Base-by-base conservation (phyloP, 2,888 invertebrate genomes). In the Oxytorus armatus region DNA sequence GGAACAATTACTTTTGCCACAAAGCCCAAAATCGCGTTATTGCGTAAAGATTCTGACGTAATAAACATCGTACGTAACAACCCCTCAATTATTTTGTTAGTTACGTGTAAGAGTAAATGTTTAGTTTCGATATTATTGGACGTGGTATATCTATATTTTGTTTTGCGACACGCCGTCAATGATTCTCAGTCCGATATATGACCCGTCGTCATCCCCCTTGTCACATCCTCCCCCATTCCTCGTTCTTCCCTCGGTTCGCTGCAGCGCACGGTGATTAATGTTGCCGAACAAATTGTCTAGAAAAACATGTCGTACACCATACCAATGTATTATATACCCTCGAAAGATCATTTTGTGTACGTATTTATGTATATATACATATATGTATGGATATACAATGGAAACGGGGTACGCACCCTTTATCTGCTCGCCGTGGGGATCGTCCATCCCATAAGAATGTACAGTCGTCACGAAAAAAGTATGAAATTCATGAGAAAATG, bases 241-340 rank as follows among this genome's bases (percentile, higher is more conserved):
- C 63, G 16, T 33, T 59, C 75, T 74, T 53, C 51, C n/a, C 66
- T 65, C 70, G 70, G 44, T 73, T 55, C 68, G 44, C 72, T 77
- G 53, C 72, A 70, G 68, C 80, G 70, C 87, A 83, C 86, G 87
- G 91, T 92, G 92, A 92, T 92, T 92, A 92, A 92, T 92, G 92
- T 92, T 90, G 90, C 91, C 90, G 92, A 92, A 92, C 92, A 92
- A 92, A 92, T 92, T 92, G 92, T 92, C 92, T 92, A 92, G 92
- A 92, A 92, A 92, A 92, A 92, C 92, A 92, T 92, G 92, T 91
- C 90, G 89, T 89, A 90, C 89, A 88, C 89, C 65, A 55, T 55
- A 39, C 51, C 51, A 55, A n/a, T 61, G 61, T 51, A 51, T 29
- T 77, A 51, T 29, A 63, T 55, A 79, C 74, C 74, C 79, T 65